Conservation (phyloP, 2,888 invertebrate species). For the Axea sp. region DNA sequence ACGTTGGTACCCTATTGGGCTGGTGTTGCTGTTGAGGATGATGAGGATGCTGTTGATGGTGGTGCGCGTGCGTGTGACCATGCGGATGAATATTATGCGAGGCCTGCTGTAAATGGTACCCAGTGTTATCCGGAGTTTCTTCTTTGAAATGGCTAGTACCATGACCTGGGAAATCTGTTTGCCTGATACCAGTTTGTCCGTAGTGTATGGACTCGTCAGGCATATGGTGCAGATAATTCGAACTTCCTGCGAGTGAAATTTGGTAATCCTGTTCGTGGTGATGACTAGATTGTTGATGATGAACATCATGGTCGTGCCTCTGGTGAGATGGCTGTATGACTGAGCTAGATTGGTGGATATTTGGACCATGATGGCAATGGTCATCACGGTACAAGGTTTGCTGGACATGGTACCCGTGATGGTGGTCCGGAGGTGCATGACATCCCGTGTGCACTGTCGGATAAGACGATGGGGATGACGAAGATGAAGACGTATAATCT, state of each 20-base stretch:
- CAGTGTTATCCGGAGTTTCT: constrained; percentile 79
- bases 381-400: constrained; percentile 75
- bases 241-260: constrained; percentile 77
- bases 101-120: constrained; percentile 60
- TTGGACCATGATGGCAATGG: constrained; percentile 75
- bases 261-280: constrained; percentile 81
- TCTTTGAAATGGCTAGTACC: constrained; percentile 82
- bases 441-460: constrained; percentile 65
- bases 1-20: constrained; percentile 89
- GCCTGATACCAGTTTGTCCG: constrained; percentile 65
- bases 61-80: constrained; percentile 68
- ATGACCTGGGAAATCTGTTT: constrained; percentile 82
- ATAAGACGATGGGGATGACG: constrained; percentile 69
- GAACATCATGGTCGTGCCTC: constrained; percentile 71
- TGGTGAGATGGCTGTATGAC: constrained; percentile 65
- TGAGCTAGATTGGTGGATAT: constrained; percentile 66
- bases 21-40: constrained; percentile 79
- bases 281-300: constrained; percentile 76
- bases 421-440: constrained; percentile 68
- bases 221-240: constrained; percentile 74
- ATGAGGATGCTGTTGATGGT: constrained; percentile 75
- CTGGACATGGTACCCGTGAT: constrained; percentile 81
- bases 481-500: constrained; percentile 84
- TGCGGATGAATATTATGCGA: constrained; percentile 68
- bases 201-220: constrained; percentile 74